Percentiles rank a stretch among this genome's conserved stretches.
phyloP scores from a whole-genome alignment of 1,140 invertebrate species.

The Asbolus verrucosus region DNA sequence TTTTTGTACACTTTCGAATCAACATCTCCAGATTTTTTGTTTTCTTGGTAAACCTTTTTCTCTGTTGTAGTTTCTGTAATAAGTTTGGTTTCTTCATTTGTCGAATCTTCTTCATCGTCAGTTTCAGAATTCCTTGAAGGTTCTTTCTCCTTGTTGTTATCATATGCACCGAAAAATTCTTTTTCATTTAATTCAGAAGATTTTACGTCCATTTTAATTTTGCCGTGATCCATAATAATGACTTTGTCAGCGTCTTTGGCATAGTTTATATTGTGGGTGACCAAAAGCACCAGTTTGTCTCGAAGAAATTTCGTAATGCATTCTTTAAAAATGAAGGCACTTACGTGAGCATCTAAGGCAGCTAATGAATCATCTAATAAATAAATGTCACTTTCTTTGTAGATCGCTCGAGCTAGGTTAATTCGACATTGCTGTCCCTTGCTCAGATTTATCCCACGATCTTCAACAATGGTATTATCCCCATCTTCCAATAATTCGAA shows the following conservation, averaged over 20 bases:
- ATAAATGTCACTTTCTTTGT: slow-evolving; percentile 81
- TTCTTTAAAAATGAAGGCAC: slow-evolving; percentile 81
- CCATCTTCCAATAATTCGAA: slow-evolving; percentile 75
- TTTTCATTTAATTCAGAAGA: not conserved
- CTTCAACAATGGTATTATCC: slow-evolving; percentile 83
- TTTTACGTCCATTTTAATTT: slow-evolving; percentile 63
- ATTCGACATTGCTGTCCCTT: slow-evolving; percentile 92
- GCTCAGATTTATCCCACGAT: slow-evolving; percentile 80
- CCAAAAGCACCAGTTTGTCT: slow-evolving; percentile 77
- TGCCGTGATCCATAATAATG: slow-evolving; percentile 72
- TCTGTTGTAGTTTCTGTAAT: slow-evolving; percentile 37
- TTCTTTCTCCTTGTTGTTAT: slow-evolving; percentile 41
- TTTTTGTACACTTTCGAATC: slow-evolving; percentile 51
- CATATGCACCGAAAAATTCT: slow-evolving; percentile 29
- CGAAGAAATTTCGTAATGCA: slow-evolving; percentile 77
- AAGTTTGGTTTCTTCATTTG: slow-evolving; percentile 38
- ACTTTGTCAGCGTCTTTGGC: slow-evolving; percentile 80
- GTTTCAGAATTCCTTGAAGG: too few relatives aligned
- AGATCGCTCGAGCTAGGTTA: slow-evolving; percentile 85
- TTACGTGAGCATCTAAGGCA: slow-evolving; percentile 84
- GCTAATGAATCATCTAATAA: slow-evolving; percentile 85
- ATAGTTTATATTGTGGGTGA: slow-evolving; percentile 89
- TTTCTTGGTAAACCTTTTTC: slow-evolving; percentile 53
- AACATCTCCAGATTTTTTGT: slow-evolving; percentile 54
- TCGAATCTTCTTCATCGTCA: slow-evolving; percentile 19